Base-by-base conservation (phyloP, 2,797 vertebrate genomes). In the Sylvilagus floridanus region DNA sequence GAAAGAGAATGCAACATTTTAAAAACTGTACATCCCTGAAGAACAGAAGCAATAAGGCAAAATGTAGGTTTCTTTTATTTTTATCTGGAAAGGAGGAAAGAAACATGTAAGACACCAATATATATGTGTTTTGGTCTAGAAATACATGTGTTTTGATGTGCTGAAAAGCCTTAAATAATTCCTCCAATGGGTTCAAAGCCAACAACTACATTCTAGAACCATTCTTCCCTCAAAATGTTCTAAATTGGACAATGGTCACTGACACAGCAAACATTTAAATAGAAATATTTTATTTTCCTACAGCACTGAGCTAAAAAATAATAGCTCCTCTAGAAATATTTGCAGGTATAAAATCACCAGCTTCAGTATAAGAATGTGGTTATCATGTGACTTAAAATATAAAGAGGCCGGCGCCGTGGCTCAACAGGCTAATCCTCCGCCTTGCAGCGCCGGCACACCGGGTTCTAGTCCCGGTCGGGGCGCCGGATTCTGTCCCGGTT, bases 11-110 rank as follows among this genome's bases (percentile, higher is more conserved):
- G 42, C 42, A 47, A 47, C 42, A 9, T 47, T 47, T 47, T 47
- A 87, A 50, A 68, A 66, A 82, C 9, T 60, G 22, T 57, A 21
- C 22, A 77, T 69, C 52, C 19, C 69, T 94, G 19, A 90, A 87
- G 42, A 96, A 77, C 4, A 57, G 4, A 16, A 68, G 12, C 17
- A 52, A 54, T 57, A 96, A 79, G 21, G 22, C 11, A 21, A 84
- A 96, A 92, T 47, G 75, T n/a, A 90, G 30, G 13, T 66, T 91
- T 73, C n/a, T 89, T 62, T 62, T 21, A 88, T 89, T 95, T 93
- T n/a, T 17, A 72, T 66, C 57, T 65, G 8, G 26, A 94, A 78
- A 24, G 14, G 84, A 16, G 79, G 75, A 71, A 54, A 73, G 19
- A 92, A 96, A 91, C 28, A 82, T 4, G 2, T 28, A 84, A 7